Evolutionary conservation across 1,140 invertebrate species (phyloP).

Genomic region (Drosophila kepulauana): DNA sequence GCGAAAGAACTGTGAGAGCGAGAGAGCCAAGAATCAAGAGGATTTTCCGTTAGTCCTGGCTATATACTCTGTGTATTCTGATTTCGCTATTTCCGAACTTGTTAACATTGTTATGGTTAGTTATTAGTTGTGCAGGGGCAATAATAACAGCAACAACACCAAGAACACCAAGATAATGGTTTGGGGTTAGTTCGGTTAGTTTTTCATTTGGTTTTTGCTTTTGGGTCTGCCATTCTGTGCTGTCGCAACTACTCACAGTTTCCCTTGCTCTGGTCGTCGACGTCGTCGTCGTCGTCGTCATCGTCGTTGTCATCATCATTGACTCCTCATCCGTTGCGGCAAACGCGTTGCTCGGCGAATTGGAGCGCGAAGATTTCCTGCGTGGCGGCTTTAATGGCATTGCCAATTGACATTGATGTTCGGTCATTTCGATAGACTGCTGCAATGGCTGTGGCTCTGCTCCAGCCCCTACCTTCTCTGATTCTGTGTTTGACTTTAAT

Average conservation of each 20-base stretch:
- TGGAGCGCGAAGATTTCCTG: constrained; percentile 74
- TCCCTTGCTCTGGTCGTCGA: constrained; percentile 17
- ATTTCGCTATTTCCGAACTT: constrained; percentile 40
- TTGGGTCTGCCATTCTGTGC: constrained; percentile 10
- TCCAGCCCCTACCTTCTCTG: background rate
- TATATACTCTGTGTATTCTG: background rate
- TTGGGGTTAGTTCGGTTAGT: constrained; percentile 21
- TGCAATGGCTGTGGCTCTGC: background rate
- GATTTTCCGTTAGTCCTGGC: constrained; percentile 37
- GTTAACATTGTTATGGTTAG: constrained; percentile 64
- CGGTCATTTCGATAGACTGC: constrained; percentile 49
- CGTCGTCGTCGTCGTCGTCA: constrained; percentile 21
- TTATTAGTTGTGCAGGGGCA: constrained; percentile 58
- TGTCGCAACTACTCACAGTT: constrained; percentile 66
- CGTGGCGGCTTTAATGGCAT: constrained; percentile 77
- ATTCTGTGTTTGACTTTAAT: background rate
- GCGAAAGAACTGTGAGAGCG: constrained; percentile 15
- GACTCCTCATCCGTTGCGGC: constrained; percentile 24
- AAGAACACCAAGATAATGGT: constrained; percentile 3
- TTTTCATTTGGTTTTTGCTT: constrained; percentile 2
- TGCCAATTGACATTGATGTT: constrained; percentile 51
- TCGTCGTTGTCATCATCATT: constrained; percentile 27
- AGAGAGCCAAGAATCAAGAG: constrained; percentile 8
- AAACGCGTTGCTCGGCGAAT: constrained; percentile 64
- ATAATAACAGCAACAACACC: constrained; percentile 47